Base-by-base conservation (phyloP, 2,888 invertebrate species). In the Kryphioiulus occultus region DNA sequence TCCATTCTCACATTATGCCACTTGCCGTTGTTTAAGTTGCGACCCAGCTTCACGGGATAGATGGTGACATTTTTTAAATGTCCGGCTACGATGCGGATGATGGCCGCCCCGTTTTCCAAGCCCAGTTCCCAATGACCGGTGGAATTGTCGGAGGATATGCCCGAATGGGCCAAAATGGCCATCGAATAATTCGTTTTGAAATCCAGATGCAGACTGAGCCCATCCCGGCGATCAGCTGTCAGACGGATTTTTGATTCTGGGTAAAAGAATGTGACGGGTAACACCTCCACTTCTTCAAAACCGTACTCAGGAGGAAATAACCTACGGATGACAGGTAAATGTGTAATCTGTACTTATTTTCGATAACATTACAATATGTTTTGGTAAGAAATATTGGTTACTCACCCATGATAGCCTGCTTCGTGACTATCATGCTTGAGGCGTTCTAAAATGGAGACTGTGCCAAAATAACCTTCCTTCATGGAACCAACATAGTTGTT, bases 391-490 rank as follows among this genome's bases (percentile, higher is more conserved):
- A 68, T 68, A 4, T 10, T 68, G 68, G 10, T 26, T 7, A 78
- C 68, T 0, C 53, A 91, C 96, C 90, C 90, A 85, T 90, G 89
- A 88, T 90, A 89, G 12, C 88, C 88, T 39, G 96, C 96, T 93
- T 97, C 96, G 35, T 96, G 96, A 92, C 96, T 96, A 89, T 95
- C 95, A 90, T 95, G 95, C 90, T 96, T 95, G 89, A 98, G 92
- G 91, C 97, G 97, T 91, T 97, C 97, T 89, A 98, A 93, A 89
- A 98, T 96, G 0, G 97, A 97, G 44, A 97, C 95, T 91, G 97
- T 97, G 92, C 98, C 98, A 92, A 97, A 97, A 92, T 96, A 98
- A 85, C 98, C 96, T 91, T 97, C 97, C 91, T 97, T 97, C 59
- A 98, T 92, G 90, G 96, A 96, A 35, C 98, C 97, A 90, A 96